Conservation (phyloP, 2,888 invertebrate species). For the Salticus scenicus region DNA sequence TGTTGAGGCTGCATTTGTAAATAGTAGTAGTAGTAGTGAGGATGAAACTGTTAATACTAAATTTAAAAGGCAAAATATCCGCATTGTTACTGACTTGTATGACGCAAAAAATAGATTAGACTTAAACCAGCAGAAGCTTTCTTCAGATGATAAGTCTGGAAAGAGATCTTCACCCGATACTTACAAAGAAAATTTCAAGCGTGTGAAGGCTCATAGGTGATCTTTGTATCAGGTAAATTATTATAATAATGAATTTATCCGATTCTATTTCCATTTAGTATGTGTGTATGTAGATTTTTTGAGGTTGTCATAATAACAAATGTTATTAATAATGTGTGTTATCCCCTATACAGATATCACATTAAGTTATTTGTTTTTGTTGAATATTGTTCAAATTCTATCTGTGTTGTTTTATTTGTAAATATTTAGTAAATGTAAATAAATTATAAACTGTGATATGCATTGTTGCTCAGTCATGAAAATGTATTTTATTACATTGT, state of each 20-base stretch:
- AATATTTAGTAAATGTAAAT: not conserved
- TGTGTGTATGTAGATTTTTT: too few species aligned
- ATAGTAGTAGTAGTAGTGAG: constrained; percentile 46
- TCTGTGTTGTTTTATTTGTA: not conserved
- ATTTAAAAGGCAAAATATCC: constrained; percentile 53
- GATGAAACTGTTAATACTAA: constrained; percentile 30
- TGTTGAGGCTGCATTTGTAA: constrained; percentile 58
- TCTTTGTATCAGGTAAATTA: constrained; percentile 62
- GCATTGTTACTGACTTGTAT: constrained; percentile 38
- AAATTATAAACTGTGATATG: constrained; percentile 5
- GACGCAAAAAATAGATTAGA: constrained; percentile 9
- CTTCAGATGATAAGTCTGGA: not conserved
- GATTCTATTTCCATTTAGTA: not conserved
- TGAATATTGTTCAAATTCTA: not conserved
- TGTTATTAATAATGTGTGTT: not conserved
- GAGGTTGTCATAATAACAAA: too few species aligned
- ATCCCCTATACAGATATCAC: not conserved
- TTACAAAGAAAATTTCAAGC: not conserved
- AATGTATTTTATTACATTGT: not conserved
- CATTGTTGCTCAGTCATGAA: not conserved
- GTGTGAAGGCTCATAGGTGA: constrained; percentile 45
- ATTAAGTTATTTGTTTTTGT: not conserved
- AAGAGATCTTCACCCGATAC: constrained; percentile 18
- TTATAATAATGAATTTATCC: constrained; percentile 21
- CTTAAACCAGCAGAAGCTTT: not conserved